phyloP scores from a whole-genome alignment of 2,888 invertebrate genomes.

The Xestoiulus laeticollis region DNA sequence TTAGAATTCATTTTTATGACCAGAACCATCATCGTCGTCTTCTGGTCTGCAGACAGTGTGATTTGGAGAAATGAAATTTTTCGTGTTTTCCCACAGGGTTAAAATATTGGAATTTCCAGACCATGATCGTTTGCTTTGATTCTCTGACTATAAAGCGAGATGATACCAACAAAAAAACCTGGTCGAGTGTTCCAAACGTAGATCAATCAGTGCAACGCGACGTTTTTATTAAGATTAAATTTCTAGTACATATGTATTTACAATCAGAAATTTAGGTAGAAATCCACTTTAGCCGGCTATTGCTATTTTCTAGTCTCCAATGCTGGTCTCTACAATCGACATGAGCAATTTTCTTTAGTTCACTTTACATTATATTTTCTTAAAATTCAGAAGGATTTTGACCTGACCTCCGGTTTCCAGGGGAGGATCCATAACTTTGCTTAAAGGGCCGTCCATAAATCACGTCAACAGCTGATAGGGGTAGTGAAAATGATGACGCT shows the following conservation, averaged over 20 bases:
- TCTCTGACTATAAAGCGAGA: neutral
- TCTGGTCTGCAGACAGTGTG: neutral
- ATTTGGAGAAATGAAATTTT: neutral
- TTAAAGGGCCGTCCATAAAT: too few relatives aligned
- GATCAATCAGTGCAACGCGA: neutral
- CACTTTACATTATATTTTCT: too few relatives aligned
- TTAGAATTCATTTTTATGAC: neutral
- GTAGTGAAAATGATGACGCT: too few relatives aligned
- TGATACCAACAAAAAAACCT: neutral
- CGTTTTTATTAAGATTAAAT: neutral
- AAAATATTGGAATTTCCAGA: neutral
- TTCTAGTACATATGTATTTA: neutral
- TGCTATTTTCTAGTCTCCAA: too few relatives aligned
- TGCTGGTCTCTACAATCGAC: too few relatives aligned
- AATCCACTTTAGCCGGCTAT: too few relatives aligned
- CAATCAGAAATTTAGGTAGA: neutral
- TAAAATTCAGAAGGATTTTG: too few relatives aligned
- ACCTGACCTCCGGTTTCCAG: too few relatives aligned
- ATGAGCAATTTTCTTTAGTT: too few relatives aligned
- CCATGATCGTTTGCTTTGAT: neutral
- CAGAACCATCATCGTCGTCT: neutral
- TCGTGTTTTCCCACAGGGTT: neutral
- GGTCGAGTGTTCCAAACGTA: neutral
- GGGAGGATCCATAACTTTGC: too few relatives aligned
- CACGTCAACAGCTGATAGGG: too few relatives aligned